Evolutionary conservation across 2,113 vertebrate species (phyloP), one percentile per base, ranked within the genome.

Genomic region (Pelodiscus sinensis): DNA sequence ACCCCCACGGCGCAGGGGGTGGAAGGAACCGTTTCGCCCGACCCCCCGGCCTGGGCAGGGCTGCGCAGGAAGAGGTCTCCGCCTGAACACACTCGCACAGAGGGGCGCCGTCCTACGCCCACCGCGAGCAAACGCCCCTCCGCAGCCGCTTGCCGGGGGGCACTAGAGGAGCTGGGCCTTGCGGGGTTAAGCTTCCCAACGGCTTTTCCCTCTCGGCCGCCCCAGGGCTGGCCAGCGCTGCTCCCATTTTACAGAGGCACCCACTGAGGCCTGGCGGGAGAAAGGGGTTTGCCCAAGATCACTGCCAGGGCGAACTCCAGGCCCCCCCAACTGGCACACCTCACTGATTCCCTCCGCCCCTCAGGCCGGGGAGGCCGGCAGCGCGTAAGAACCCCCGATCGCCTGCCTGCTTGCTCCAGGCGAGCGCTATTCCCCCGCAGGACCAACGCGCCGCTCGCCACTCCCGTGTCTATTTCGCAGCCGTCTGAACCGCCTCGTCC

Each of bases 251-350:
- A 2, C 4, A 29, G 18, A 3, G 9, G 12, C 4, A 75, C 82
- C 56, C 82, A 68, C 55, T 27, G 81, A 19, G 15, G 62, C 31
- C 16, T 3, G n/a, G 58, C 10, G 25, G 6, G 58, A 14, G n/a
- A 15, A 68, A 68, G 8, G 31, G 62, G 15, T 16, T 10, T 35
- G 27, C 77, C 56, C 15, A 8, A 38, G 54, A 68, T 68, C 62
- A 68, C 31, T n/a, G 62, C 31, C 62, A 68, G 62, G 38, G 38
- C 3, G 4, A 44, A 52, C 68, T 12, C 29, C 51, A 79, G 54
- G 9, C 7, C 15, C 0, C 9, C 55, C 52, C 81, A 12, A 0
- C 9, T 0, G 31, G 10, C 9, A 31, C 82, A 12, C 35, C 54
- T 54, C 51, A 13, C 85, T 8, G 50, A 21, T 9, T 16, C 31